Percentiles rank a stretch among this genome's conserved stretches.
Evolutionary conservation across 2,797 vertebrate genomes (phyloP).

Genomic region (Arrhamphus sclerolepis): DNA sequence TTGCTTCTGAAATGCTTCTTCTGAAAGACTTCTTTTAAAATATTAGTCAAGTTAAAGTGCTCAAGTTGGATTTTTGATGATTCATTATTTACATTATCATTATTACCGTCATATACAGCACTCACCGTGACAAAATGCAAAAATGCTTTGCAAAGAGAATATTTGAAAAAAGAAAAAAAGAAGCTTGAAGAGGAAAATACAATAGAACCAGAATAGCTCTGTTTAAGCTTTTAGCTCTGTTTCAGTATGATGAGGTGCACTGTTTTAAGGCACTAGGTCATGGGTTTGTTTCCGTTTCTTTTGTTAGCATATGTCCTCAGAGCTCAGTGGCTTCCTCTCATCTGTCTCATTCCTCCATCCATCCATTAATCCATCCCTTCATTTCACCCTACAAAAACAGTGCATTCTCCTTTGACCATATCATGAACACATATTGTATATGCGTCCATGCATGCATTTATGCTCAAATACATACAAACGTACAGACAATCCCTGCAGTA

Average conservation of each 20-base stretch:
- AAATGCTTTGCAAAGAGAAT: constrained; percentile 7
- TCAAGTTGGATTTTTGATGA: too few relatives aligned
- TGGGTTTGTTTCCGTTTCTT: constrained; percentile 48
- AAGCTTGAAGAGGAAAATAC: constrained; percentile 7
- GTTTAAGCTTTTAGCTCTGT: too few relatives aligned
- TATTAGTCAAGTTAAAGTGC: too few relatives aligned
- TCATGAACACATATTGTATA: constrained; percentile 38
- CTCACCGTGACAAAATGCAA: not conserved
- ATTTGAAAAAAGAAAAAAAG: not conserved
- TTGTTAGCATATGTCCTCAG: constrained; percentile 44
- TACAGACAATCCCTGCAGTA: constrained; percentile 4
- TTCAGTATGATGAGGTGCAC: constrained; percentile 4
- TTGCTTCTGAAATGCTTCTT: too few relatives aligned
- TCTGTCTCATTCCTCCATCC: constrained; percentile 16
- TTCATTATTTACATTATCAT: not conserved
- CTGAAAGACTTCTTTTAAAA: too few relatives aligned
- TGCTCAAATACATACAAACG: constrained; percentile 4
- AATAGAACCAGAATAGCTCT: constrained; percentile 48
- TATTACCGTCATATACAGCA: not conserved
- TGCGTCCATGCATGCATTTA: not conserved
- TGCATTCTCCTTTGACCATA: constrained; percentile 63
- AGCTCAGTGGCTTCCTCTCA: constrained; percentile 23
- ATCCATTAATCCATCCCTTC: constrained; percentile 26
- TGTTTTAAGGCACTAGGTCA: constrained; percentile 25
- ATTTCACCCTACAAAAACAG: constrained; percentile 24